Conservation (phyloP, 2,888 invertebrate species). For the Rhagophthalmus giganteus region DNA sequence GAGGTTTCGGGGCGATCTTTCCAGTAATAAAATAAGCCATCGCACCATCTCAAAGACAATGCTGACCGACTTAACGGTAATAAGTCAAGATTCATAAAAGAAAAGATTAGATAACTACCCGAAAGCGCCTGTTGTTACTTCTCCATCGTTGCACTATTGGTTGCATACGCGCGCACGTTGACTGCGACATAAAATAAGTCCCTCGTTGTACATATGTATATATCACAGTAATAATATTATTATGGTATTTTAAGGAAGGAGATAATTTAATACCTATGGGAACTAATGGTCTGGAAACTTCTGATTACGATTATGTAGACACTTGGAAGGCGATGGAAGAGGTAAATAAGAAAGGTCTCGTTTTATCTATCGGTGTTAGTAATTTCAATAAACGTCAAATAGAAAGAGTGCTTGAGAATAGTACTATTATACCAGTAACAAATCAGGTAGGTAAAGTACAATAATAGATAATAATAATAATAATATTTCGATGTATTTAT, state of each 20-base stretch:
- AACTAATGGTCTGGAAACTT: slow-evolving; percentile 62
- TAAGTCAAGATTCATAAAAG: no score
- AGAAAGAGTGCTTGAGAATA: slow-evolving; percentile 65
- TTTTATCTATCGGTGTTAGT: slow-evolving; percentile 78
- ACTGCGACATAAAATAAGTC: no score
- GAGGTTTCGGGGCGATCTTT: no score
- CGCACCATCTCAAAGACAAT: no score
- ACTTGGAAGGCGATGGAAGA: slow-evolving; percentile 80
- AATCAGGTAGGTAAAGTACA: slow-evolving; percentile 57
- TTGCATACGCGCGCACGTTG: no score
- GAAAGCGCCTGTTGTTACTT: slow-evolving; percentile 61
- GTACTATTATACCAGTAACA: slow-evolving; percentile 66
- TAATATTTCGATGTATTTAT: slow-evolving; percentile 25
- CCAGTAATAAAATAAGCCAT: no score
- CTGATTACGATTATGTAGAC: slow-evolving; percentile 69
- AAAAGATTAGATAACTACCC: slow-evolving; percentile 40
- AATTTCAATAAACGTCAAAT: slow-evolving; percentile 84
- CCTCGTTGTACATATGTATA: slow-evolving; percentile 31
- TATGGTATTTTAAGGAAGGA: no score
- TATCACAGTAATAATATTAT: no score
- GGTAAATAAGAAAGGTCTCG: slow-evolving; percentile 69
- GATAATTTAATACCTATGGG: slow-evolving; percentile 66
- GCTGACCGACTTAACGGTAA: no score
- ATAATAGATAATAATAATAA: not conserved
- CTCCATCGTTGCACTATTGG: slow-evolving; percentile 64